Conservation (phyloP, 2,888 invertebrate genomes). For the Mesochorus sp. region DNA sequence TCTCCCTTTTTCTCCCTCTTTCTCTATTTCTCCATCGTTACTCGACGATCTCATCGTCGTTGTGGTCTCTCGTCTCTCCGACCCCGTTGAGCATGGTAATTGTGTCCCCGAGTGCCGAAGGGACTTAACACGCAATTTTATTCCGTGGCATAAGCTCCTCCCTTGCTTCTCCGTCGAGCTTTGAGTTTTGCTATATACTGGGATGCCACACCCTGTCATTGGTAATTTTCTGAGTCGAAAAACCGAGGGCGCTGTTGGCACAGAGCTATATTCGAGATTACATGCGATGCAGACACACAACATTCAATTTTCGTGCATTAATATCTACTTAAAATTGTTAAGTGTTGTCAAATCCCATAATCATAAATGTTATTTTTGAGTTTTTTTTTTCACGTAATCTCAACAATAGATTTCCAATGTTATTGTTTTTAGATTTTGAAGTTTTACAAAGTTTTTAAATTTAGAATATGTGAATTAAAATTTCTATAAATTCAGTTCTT, state of each 20-base stretch:
- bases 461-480: too few relatives aligned
- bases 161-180: background rate
- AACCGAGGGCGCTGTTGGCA: background rate
- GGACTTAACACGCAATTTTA: conserved; percentile 53
- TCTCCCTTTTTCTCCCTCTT: background rate
- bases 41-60: conserved; percentile 24
- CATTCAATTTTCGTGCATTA: background rate
- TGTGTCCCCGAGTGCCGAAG: conserved; percentile 49
- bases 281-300: too few relatives aligned
- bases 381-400: too few relatives aligned
- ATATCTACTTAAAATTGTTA: too few relatives aligned
- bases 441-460: too few relatives aligned
- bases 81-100: conserved; percentile 49
- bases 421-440: background rate
- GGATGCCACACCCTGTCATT: conserved; percentile 17
- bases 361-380: too few relatives aligned
- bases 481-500: too few relatives aligned
- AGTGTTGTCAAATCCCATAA: too few relatives aligned
- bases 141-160: conserved; percentile 29
- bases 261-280: too few relatives aligned
- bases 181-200: conserved; percentile 28
- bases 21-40: conserved; percentile 1
- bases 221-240: conserved; percentile 25
- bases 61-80: conserved; percentile 23
- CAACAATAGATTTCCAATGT: too few relatives aligned